phyloP scores from a whole-genome alignment of 2,113 vertebrate species.

The Tachysurus fulvidraco region DNA sequence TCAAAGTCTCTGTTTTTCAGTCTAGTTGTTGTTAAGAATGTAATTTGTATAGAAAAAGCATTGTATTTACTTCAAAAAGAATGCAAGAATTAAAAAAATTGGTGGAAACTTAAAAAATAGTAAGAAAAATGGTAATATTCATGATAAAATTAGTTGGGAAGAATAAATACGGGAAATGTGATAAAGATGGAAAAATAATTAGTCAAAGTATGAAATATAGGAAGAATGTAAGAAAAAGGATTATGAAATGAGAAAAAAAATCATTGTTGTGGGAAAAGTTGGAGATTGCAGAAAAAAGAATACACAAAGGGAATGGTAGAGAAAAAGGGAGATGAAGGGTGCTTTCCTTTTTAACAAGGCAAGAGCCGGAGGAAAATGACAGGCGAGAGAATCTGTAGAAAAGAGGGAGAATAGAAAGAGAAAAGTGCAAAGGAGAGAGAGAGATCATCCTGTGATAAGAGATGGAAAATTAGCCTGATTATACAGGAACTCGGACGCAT shows the following conservation, averaged over 20 bases:
- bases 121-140: too few species aligned
- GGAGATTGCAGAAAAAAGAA: background rate
- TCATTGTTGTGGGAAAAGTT: background rate
- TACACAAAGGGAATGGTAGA: background rate
- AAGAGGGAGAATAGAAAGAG: slow-evolving; percentile 17
- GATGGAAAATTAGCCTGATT: slow-evolving; percentile 89
- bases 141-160: too few species aligned
- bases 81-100: too few species aligned
- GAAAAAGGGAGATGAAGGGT: background rate
- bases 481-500: slow-evolving; percentile 84
- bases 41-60: too few species aligned
- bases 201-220: background rate
- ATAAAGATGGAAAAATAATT: background rate
- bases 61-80: too few species aligned
- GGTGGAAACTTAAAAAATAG: too few species aligned
- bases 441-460: slow-evolving; percentile 85
- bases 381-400: slow-evolving; percentile 1
- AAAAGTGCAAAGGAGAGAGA: slow-evolving; percentile 32
- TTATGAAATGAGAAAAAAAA: background rate
- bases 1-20: too few species aligned
- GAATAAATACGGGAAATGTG: background rate
- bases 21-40: too few species aligned
- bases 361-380: background rate
- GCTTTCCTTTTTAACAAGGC: slow-evolving; percentile 11
- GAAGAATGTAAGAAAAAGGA: background rate